These are phyloP conservation scores for Tetragonula clypearis DNA, from an alignment of 1,140 invertebrate species.

Conservation along the genomic window DNA sequence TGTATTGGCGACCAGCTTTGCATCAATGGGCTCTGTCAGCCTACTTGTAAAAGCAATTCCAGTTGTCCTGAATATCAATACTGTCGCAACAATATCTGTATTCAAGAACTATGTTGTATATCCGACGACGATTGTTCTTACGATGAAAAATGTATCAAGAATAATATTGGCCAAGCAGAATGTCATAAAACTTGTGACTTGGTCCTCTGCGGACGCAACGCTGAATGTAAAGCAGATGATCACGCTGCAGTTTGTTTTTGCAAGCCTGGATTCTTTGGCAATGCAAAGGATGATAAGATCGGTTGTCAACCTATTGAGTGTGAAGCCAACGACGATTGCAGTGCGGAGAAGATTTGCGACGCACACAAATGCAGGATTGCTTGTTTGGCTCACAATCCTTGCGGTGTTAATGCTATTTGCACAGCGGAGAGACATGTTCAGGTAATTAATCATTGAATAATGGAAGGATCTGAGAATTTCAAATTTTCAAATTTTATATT, in stretches of 20 bases:
- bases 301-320: slow-evolving; percentile 92
- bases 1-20: slow-evolving; percentile 92
- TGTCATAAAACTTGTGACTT: slow-evolving; percentile 88
- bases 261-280: slow-evolving; percentile 89
- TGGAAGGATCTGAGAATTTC: neutral
- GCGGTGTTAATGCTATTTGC: slow-evolving; percentile 92
- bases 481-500: too few species aligned
- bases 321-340: slow-evolving; percentile 86
- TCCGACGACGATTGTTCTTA: slow-evolving; percentile 86
- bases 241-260: slow-evolving; percentile 90
- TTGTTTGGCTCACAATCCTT: slow-evolving; percentile 90
- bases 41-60: slow-evolving; percentile 89
- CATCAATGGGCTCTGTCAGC: slow-evolving; percentile 89
- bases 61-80: slow-evolving; percentile 92
- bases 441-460: slow-evolving; percentile 64
- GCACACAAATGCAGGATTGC: slow-evolving; percentile 91
- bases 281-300: slow-evolving; percentile 87
- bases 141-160: slow-evolving; percentile 86
- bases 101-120: slow-evolving; percentile 89
- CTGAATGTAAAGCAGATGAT: slow-evolving; percentile 87
- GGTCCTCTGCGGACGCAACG: slow-evolving; percentile 90
- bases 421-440: slow-evolving; percentile 89
- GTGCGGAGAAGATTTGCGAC: slow-evolving; percentile 91
- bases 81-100: slow-evolving; percentile 91
- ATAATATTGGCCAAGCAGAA: slow-evolving; percentile 86